Evolutionary conservation across 2,888 invertebrate genomes (phyloP).

Genomic region (Tubulanus polymorphus): DNA sequence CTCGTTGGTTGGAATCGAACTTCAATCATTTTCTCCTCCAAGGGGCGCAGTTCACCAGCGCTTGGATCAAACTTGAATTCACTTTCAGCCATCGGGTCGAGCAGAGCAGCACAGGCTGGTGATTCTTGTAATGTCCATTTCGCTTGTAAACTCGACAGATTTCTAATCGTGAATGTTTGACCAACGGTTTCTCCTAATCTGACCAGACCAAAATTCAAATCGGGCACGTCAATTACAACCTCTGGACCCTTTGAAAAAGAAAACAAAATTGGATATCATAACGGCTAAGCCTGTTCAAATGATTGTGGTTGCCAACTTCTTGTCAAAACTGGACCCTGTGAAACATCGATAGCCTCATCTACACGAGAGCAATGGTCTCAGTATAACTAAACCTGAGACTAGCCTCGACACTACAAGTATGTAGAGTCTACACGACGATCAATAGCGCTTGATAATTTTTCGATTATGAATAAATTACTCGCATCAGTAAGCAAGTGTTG

Average conservation of each 20-base stretch:
- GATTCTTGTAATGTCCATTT: constrained; percentile 35
- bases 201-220: constrained; percentile 49
- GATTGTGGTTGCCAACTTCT: too few species aligned
- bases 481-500: too few species aligned
- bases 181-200: constrained; percentile 34
- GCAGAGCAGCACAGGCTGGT: constrained; percentile 14
- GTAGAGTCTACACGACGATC: too few species aligned
- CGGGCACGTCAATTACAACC: constrained; percentile 40
- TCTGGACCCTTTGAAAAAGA: constrained; percentile 52
- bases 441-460: too few species aligned
- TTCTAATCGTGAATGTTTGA: constrained; percentile 35
- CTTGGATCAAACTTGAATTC: constrained; percentile 40
- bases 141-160: constrained; percentile 41
- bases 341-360: too few species aligned
- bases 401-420: too few species aligned
- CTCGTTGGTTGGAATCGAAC: constrained; percentile 35
- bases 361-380: too few species aligned
- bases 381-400: too few species aligned
- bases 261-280: too few species aligned
- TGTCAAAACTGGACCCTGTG: too few species aligned
- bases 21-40: constrained; percentile 33
- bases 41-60: constrained; percentile 39
- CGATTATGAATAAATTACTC: too few species aligned
- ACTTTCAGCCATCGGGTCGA: constrained; percentile 19
- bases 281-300: too few species aligned